A percentile compares a stretch with the other conserved stretches of the same genome.
These are phyloP conservation scores for Cuniculus paca DNA, from an alignment of 2,797 vertebrate species.

Conservation along the genomic window DNA sequence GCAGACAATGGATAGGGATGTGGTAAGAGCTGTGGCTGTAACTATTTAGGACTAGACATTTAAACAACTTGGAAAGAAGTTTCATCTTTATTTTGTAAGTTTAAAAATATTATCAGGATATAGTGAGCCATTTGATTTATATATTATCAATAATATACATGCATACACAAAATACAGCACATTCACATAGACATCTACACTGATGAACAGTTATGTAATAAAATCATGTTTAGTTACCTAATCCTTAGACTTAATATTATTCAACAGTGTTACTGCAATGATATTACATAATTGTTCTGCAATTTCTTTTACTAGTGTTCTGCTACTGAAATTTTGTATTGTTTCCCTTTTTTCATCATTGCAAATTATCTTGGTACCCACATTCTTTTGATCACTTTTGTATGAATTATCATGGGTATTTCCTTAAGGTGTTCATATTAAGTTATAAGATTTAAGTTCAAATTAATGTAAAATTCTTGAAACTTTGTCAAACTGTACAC, in stretches of 20 bases:
- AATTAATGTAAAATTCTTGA: neutral
- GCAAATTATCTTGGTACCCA: neutral
- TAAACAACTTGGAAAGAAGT: neutral
- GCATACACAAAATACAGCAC: neutral
- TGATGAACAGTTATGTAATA: neutral
- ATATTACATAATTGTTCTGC: neutral
- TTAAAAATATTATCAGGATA: neutral
- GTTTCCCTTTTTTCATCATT: neutral
- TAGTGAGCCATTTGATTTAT: neutral
- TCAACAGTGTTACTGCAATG: neutral
- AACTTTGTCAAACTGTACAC: neutral
- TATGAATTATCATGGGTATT: neutral
- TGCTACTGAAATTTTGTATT: neutral
- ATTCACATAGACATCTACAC: neutral
- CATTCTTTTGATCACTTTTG: neutral
- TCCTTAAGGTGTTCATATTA: neutral
- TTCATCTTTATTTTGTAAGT: neutral
- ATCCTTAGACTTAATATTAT: slow-evolving; percentile 28
- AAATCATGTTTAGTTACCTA: neutral
- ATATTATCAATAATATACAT: neutral
- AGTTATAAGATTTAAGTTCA: neutral
- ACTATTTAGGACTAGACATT: neutral
- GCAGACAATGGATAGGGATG: neutral
- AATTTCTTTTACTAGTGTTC: neutral
- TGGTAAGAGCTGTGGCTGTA: neutral